Conservation (phyloP, 2,888 invertebrate genomes). For the Papilio protenor region DNA sequence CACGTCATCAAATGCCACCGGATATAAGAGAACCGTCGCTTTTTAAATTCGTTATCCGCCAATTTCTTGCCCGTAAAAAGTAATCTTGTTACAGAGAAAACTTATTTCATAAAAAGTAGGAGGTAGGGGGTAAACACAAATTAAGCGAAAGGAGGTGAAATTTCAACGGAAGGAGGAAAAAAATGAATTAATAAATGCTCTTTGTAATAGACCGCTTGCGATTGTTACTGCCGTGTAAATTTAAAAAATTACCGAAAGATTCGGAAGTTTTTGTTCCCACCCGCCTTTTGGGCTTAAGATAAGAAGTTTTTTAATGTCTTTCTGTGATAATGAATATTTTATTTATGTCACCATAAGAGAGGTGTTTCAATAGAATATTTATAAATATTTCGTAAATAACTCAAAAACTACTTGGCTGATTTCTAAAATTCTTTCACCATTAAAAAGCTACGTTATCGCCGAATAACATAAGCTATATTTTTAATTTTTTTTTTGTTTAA, state of each 20-base stretch:
- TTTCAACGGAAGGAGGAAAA: constrained; percentile 49
- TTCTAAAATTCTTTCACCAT: too few relatives aligned
- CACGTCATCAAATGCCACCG: constrained; percentile 50
- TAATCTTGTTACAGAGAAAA: constrained; percentile 80
- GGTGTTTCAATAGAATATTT: neutral
- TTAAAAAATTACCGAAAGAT: constrained; percentile 60
- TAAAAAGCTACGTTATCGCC: too few relatives aligned
- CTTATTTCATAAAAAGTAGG: constrained; percentile 78
- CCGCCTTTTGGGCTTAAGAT: constrained; percentile 6
- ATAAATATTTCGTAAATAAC: too few relatives aligned
- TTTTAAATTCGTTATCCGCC: constrained; percentile 76
- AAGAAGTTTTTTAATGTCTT: constrained; percentile 38
- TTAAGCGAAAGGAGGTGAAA: constrained; percentile 65
- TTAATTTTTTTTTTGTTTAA: too few relatives aligned
- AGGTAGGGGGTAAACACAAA: constrained; percentile 61
- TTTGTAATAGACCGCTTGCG: constrained; percentile 64
- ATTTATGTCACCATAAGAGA: constrained; percentile 16
- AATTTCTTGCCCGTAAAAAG: constrained; percentile 79
- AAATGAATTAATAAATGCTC: constrained; percentile 65
- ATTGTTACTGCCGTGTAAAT: constrained; percentile 68
- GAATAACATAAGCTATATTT: too few relatives aligned
- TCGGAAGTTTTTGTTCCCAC: constrained; percentile 37
- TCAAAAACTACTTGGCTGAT: too few relatives aligned
- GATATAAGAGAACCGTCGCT: constrained; percentile 51
- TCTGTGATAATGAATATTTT: constrained; percentile 14